A percentile compares a stretch with the other conserved stretches of the same genome.
Conservation (phyloP, 2,797 vertebrate species). For the Enteromius paludinosus region DNA sequence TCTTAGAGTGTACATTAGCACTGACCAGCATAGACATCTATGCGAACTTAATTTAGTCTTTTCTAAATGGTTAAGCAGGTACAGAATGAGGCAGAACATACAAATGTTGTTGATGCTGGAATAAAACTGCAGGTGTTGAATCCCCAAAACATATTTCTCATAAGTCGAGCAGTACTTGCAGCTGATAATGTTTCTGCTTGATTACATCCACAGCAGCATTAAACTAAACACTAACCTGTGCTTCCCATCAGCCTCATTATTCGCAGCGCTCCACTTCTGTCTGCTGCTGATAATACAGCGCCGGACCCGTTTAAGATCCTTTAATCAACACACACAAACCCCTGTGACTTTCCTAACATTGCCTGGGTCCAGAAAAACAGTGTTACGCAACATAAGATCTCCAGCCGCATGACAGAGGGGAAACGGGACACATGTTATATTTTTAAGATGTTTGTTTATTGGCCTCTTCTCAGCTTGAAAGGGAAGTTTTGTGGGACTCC, state of each 20-base stretch:
- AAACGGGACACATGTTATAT: not conserved
- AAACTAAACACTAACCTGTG: constrained; percentile 11
- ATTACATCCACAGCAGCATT: constrained; percentile 22
- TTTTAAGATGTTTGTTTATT: constrained; percentile 29
- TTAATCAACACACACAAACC: not conserved
- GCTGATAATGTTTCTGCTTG: constrained; percentile 17
- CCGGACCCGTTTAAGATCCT: not conserved
- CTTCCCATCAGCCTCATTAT: constrained; percentile 21
- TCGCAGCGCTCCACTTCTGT: constrained; percentile 33
- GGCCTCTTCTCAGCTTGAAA: constrained; percentile 17
- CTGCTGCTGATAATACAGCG: constrained; percentile 4
- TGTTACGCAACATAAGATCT: not conserved
- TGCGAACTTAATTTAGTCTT: not conserved
- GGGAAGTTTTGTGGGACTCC: constrained; percentile 14
- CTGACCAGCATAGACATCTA: not conserved
- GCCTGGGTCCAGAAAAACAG: not conserved
- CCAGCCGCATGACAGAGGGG: not conserved
- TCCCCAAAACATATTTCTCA: not conserved
- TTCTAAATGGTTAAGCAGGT: not conserved
- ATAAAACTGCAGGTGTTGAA: constrained; percentile 13
- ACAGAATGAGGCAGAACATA: not conserved
- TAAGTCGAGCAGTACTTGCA: not conserved
- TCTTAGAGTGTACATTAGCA: not conserved
- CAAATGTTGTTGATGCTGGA: not conserved
- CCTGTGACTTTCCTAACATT: not conserved